Base-by-base conservation (phyloP, 2,888 invertebrate species). In the Poecilobothrus nobilitatus region DNA sequence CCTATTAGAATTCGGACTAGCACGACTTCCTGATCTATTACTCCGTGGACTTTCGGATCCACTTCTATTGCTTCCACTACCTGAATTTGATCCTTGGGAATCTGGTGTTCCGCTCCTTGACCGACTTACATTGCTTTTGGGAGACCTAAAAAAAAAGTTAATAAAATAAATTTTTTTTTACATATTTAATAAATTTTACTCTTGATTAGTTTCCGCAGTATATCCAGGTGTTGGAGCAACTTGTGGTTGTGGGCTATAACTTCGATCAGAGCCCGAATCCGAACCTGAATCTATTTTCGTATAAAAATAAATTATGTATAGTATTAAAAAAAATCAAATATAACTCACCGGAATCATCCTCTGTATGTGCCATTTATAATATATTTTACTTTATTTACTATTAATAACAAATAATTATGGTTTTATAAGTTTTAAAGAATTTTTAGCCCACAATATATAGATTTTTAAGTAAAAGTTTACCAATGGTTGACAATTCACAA, bases 231-330 rank as follows among this genome's bases (percentile, higher is more conserved):
- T 76, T 68, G 68, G 76, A 66, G 73, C 77, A 70, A 73, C 74
- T 73, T 74, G 76, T 8, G 81, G 79, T 10, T 79, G 77, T 44
- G 74, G 76, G 67, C 76, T 79, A 20, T 77, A 75, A 71, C 78
- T 76, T 69, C 76, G 75, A 68, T 78, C 77, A 12, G 77, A 78
- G 63, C 76, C 78, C 2, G 81, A 79, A n/a, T 74, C 80, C 2
- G 81, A 79, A 65, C 79, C 81, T 75, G 70, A 67, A 41, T 71
- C 73, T 63, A 63, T 15, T 27, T 33, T 27, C 27, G 1, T 10
- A 22, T 18, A 12, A 18, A 18, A n/a, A 53, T 15, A 53, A 53
- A 53, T 18, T n/a, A n/a, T n/a, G n/a, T 18, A 18, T 53, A 53
- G 2, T 53, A 53, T 12, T 18, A 15, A 12, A 63, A 33, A 8